A percentile compares a stretch with the other conserved stretches of the same genome.
These are phyloP conservation scores for Doris montereyensis DNA, from an alignment of 2,888 invertebrate genomes.

Conservation along the genomic window DNA sequence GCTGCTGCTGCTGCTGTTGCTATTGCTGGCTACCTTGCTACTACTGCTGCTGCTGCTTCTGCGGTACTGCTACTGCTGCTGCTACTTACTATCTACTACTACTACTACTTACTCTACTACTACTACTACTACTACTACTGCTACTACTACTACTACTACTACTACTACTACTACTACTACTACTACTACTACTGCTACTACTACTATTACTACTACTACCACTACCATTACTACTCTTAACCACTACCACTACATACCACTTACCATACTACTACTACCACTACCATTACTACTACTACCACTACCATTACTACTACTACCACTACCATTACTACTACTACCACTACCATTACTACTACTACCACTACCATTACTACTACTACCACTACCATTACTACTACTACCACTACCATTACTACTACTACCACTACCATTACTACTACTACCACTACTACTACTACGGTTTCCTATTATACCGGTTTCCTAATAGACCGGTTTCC, in stretches of 20 bases:
- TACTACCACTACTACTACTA: no score
- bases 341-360: no score
- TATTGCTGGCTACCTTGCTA: background rate
- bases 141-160: constrained; percentile 37
- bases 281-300: constrained; percentile 29
- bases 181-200: constrained; percentile 18
- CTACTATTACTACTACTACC: constrained; percentile 35
- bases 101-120: no score
- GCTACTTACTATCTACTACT: no score
- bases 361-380: no score
- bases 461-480: no score
- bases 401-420: no score
- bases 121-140: constrained; percentile 35
- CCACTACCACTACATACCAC: constrained; percentile 29
- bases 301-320: constrained; percentile 29
- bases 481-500: no score
- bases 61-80: constrained; percentile 40
- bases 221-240: no score
- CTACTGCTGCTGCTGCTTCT: no score
- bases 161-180: constrained; percentile 35
- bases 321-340: constrained; percentile 35
- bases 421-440: no score
- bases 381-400: no score
- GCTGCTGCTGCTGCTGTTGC: constrained; percentile 28
- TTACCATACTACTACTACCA: constrained; percentile 34